These are phyloP conservation scores for Heteromyza rotundicornis DNA, from an alignment of 2,888 invertebrate species.

Conservation along the genomic window DNA sequence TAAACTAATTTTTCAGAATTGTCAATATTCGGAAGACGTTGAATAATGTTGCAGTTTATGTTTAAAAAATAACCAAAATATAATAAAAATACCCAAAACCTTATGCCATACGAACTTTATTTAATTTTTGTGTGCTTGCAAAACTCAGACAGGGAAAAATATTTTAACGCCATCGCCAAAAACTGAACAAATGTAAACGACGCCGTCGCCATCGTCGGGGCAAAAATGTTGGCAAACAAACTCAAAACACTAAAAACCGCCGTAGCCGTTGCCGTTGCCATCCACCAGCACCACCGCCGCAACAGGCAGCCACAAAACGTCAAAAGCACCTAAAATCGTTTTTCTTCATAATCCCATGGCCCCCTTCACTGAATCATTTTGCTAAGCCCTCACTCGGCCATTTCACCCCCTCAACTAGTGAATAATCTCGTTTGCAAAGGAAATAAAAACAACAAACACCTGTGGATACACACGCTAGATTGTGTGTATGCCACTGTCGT, in stretches of 20 bases:
- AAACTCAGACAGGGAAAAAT: slow-evolving; percentile 30
- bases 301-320: not conserved
- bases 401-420: too few species aligned
- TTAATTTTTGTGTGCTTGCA: slow-evolving; percentile 36
- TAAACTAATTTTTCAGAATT: not conserved
- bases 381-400: not conserved
- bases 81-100: slow-evolving; percentile 4
- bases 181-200: not conserved
- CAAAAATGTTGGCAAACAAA: not conserved
- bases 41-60: slow-evolving; percentile 52
- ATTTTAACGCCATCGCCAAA: slow-evolving; percentile 42
- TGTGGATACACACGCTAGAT: too few species aligned
- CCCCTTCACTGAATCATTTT: not conserved
- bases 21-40: slow-evolving; percentile 48
- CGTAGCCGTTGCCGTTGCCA: not conserved
- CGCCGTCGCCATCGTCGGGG: too few species aligned
- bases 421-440: too few species aligned
- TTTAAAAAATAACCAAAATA: slow-evolving; percentile 13
- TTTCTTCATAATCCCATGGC: not conserved
- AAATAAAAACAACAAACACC: too few species aligned
- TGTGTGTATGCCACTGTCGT: too few species aligned
- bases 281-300: not conserved
- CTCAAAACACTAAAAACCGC: not conserved
- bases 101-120: slow-evolving; percentile 21
- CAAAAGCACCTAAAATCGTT: not conserved